Percentiles rank a stretch among this genome's conserved stretches.
Conservation (phyloP, 2,113 vertebrate species). For the Numida meleagris region DNA sequence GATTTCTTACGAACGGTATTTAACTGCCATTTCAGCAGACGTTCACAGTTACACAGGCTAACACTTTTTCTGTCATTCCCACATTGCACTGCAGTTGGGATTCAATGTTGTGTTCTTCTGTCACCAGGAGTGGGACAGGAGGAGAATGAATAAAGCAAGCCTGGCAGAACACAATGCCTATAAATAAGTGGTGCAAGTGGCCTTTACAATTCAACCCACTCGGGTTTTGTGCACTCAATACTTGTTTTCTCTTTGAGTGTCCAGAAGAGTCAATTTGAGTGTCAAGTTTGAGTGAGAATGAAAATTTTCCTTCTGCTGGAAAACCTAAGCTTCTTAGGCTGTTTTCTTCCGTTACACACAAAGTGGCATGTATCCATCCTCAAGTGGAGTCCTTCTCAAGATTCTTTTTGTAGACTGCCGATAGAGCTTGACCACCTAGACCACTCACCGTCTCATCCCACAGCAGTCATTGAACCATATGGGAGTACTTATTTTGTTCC, state of each 20-base stretch:
- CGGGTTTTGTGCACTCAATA: neutral
- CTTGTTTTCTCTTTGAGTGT: neutral
- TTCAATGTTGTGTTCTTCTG: neutral
- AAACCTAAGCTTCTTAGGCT: neutral
- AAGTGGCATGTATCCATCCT: neutral
- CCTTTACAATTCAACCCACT: neutral
- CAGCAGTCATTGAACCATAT: neutral
- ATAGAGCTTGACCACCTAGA: neutral
- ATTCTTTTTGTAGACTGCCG: neutral
- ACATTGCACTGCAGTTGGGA: neutral
- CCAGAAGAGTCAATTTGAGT: neutral
- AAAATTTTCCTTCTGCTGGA: neutral
- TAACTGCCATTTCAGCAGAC: neutral
- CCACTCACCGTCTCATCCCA: neutral
- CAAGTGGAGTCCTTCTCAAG: neutral
- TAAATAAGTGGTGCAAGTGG: neutral
- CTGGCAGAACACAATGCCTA: neutral
- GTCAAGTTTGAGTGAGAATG: neutral
- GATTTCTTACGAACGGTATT: neutral
- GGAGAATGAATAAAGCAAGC: neutral
- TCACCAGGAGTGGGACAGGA: neutral
- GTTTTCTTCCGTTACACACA: neutral
- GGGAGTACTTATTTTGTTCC: neutral
- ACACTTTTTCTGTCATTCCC: neutral
- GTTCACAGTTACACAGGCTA: neutral